Evolutionary conservation across 1,140 invertebrate genomes (phyloP), one percentile per base, ranked within the genome.

Genomic region (Drosophila albomicans): DNA sequence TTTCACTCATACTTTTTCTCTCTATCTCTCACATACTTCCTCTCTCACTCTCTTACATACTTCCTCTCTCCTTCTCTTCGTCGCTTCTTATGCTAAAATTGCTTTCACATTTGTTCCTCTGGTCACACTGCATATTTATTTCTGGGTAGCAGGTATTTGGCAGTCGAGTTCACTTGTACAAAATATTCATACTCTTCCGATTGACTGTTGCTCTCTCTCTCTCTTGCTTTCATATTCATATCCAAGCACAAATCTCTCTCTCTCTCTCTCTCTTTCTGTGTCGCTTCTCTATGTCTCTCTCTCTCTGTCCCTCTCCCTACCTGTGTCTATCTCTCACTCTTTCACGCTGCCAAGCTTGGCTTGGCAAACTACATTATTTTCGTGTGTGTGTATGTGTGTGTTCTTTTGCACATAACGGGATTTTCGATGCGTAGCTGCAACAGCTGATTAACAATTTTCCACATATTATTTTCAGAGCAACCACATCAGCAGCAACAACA

Each of bases 391-490:
- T 20, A 4, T 69, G 30, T 70, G 71, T 75, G 75, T 73, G 68
- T 72, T 46, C 61, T 45, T 43, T 58, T 56, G 66, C 62, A 73
- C 63, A 73, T 72, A 41, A 49, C 56, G 48, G 62, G 48, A 43
- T 68, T 6, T 68, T 6, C 1, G 7, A 16, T n/a, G 20, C 41
- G 1, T 48, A 43, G 25, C 32, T 13, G 2, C 30, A 61, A 58
- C 46, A 30, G 45, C 5, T 28, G 10, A 49, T 41, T 57, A 62
- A 61, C 15, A 54, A 41, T 13, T 15, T 2, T 13, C 5, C 20
- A 3, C 20, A 5, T 28, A 11, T 59, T 71, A 68, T 46, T 86
- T 66, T 35, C 79, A 81, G 79, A 76, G 38, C 52, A 61, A 69
- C 57, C 16, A 41, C 68, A 15, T 15, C 30, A 32, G 16, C 56